A percentile compares a stretch with the other conserved stretches of the same genome.
These are phyloP conservation scores for Nestor notabilis DNA, from an alignment of 2,113 vertebrate species.

Conservation along the genomic window DNA sequence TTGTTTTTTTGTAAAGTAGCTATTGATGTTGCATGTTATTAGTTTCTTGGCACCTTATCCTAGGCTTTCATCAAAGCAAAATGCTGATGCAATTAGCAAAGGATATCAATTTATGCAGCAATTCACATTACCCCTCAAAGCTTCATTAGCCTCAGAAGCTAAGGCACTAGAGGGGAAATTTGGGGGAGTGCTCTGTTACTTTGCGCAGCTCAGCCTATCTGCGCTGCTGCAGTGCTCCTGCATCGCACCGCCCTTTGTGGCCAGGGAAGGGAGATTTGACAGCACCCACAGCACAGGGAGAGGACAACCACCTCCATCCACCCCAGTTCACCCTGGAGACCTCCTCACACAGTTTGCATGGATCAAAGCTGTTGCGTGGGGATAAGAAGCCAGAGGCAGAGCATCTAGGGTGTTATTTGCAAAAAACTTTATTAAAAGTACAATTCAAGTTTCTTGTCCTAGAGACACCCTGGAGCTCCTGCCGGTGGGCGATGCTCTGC, in stretches of 20 bases:
- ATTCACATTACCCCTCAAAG: slow-evolving; percentile 56
- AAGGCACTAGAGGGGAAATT: not conserved
- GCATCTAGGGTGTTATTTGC: not conserved
- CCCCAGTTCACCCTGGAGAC: not conserved
- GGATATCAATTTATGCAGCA: slow-evolving; percentile 51
- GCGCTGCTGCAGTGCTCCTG: not conserved
- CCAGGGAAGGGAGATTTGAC: not conserved
- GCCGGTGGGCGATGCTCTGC: not conserved
- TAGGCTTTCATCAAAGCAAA: slow-evolving; percentile 43
- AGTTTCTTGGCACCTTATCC: slow-evolving; percentile 28
- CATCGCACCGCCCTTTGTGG: rapidly evolving
- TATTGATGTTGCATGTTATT: slow-evolving; percentile 18
- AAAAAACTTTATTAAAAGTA: not conserved
- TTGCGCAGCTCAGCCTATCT: slow-evolving; percentile 44
- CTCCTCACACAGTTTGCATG: rapidly evolving
- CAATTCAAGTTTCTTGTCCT: not conserved
- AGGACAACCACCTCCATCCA: not conserved
- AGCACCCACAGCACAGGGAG: not conserved
- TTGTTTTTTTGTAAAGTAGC: not conserved
- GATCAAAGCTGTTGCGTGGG: not conserved
- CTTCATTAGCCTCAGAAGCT: slow-evolving; percentile 59
- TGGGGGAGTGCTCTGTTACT: not conserved
- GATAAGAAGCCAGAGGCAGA: not conserved
- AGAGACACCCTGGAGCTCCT: not conserved
- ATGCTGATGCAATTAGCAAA: slow-evolving; percentile 66